Evolutionary conservation across 2,888 invertebrate genomes (phyloP).

Genomic region (Caenorhabditis wallacei): DNA sequence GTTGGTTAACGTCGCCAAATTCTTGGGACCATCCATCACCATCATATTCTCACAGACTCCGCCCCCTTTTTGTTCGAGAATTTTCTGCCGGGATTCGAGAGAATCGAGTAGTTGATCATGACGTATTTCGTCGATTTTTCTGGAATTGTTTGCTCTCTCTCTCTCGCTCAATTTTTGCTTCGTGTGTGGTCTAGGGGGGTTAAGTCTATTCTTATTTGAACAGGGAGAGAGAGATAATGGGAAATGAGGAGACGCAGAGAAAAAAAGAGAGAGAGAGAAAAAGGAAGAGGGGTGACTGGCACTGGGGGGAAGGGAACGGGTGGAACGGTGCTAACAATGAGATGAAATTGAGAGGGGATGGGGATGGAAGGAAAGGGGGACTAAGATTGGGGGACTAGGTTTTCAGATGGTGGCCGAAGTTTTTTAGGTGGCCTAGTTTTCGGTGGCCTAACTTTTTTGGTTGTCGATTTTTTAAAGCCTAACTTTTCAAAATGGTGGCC

Average conservation of each 20-base stretch:
- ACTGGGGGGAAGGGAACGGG: slow-evolving; percentile 3
- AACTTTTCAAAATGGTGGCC: slow-evolving; percentile 1
- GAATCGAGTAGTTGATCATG: background rate
- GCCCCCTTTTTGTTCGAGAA: slow-evolving; percentile 11
- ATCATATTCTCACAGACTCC: slow-evolving; percentile 27
- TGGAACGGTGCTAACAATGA: background rate
- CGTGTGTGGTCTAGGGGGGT: slow-evolving; percentile 58
- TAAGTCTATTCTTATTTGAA: slow-evolving; percentile 44
- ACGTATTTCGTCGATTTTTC: slow-evolving; percentile 10
- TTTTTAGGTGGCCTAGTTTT: too few relatives aligned
- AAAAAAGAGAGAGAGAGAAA: too few relatives aligned
- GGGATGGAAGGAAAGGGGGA: background rate
- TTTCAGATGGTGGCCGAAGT: too few relatives aligned
- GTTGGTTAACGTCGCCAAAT: slow-evolving; percentile 19
- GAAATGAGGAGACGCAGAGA: slow-evolving; percentile 17
- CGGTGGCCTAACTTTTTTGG: too few relatives aligned
- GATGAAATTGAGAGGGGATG: background rate
- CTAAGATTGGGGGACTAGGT: too few relatives aligned
- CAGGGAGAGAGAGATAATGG: slow-evolving; percentile 17
- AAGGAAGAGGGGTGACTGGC: slow-evolving; percentile 6
- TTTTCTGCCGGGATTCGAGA: slow-evolving; percentile 15
- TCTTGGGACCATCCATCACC: slow-evolving; percentile 27
- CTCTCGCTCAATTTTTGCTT: too few relatives aligned
- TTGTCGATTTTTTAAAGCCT: too few relatives aligned
- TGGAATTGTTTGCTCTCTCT: slow-evolving; percentile 30